Evolutionary conservation across 2,888 invertebrate genomes (phyloP).

Genomic region (Deroplatys truncata): DNA sequence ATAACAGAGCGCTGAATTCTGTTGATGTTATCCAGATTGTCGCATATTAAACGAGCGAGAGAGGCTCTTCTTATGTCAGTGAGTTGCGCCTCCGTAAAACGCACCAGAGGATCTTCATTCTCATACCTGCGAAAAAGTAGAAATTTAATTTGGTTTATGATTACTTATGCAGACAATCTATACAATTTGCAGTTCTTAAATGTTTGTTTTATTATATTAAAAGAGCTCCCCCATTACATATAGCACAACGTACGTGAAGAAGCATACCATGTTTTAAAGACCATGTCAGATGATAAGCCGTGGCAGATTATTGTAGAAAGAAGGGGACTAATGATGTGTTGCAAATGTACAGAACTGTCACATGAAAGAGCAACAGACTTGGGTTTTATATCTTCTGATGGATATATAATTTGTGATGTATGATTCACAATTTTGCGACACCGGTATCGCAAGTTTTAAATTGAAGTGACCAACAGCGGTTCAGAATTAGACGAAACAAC

Average conservation of each 20-base stretch:
- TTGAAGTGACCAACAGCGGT: no score
- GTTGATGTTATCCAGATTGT: conserved; percentile 48
- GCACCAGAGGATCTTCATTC: conserved; percentile 44
- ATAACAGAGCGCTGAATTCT: conserved; percentile 49
- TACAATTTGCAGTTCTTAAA: neutral
- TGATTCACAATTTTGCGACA: no score
- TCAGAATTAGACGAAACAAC: no score
- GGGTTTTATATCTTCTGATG: no score
- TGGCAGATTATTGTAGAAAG: no score
- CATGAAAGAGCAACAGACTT: no score
- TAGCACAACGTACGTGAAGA: no score
- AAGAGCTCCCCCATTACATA: neutral
- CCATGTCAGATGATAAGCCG: neutral
- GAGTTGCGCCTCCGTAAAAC: conserved; percentile 49
- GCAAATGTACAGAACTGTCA: no score
- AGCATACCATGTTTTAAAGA: neutral
- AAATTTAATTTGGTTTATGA: neutral
- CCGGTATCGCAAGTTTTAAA: no score
- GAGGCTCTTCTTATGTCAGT: conserved; percentile 48
- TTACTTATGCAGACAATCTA: neutral
- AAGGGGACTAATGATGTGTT: no score
- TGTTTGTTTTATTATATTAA: neutral
- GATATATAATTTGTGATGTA: no score
- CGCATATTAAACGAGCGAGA: conserved; percentile 49
- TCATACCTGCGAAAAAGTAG: conserved; percentile 39